Evolutionary conservation across 2,113 vertebrate genomes (phyloP).

Genomic region (Tachuris rubrigastra): DNA sequence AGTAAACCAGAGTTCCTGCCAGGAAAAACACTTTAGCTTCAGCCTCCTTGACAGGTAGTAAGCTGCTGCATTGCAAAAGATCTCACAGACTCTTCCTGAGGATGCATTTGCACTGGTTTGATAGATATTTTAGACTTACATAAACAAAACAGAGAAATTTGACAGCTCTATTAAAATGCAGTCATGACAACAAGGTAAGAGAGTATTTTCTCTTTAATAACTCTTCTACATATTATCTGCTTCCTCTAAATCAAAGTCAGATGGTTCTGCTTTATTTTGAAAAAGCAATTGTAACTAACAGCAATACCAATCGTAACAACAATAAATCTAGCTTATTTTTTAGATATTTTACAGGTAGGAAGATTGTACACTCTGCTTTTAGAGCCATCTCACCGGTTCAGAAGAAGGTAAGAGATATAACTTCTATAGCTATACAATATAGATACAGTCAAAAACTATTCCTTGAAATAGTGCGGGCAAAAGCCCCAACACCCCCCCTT

Average conservation of each 20-base stretch:
- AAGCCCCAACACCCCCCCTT: too few relatives aligned
- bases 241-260: slow-evolving; percentile 2
- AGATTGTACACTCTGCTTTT: neutral
- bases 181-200: slow-evolving; percentile 47
- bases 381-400: neutral
- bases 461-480: neutral
- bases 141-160: slow-evolving; percentile 39
- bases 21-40: slow-evolving; percentile 1
- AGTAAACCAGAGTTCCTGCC: neutral
- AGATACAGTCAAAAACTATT: slow-evolving; percentile 39
- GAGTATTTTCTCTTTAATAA: slow-evolving; percentile 28
- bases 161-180: slow-evolving; percentile 15
- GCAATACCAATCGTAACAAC: neutral
- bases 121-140: slow-evolving; percentile 56
- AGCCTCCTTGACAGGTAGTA: slow-evolving; percentile 30
- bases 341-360: slow-evolving; percentile 1
- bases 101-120: slow-evolving; percentile 42
- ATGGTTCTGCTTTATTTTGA: slow-evolving; percentile 45
- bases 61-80: slow-evolving; percentile 28
- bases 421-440: slow-evolving; percentile 16
- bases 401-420: neutral
- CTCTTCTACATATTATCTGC: neutral
- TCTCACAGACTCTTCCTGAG: neutral
- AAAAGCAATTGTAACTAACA: neutral
- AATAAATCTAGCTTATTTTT: slow-evolving; percentile 10